Evolutionary conservation across 2,113 vertebrate genomes (phyloP), one percentile per base, ranked within the genome.

Genomic region (Amia ocellicauda): DNA sequence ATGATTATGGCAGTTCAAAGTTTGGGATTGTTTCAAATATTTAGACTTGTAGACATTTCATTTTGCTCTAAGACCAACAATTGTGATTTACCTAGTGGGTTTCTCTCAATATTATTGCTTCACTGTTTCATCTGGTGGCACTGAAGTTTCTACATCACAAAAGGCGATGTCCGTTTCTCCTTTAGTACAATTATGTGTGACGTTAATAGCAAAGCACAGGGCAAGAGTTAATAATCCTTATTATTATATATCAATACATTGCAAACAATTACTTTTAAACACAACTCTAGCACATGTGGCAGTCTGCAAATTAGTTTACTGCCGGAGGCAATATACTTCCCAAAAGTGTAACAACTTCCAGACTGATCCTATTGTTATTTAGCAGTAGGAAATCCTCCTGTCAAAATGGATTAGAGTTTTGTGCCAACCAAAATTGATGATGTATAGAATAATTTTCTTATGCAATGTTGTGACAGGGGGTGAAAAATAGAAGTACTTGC

Each of bases 351-450:
- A 68, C 28, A 36, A 36, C 31, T 62, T 23, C 51, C 42, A 59
- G 45, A 53, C 24, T 53, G 61, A 60, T 54, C 23, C 56, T 47
- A 58, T 60, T 60, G 45, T 64, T 24, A 50, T 49, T 51, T 45
- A 58, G 51, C n/a, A 17, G 36, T 19, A 24, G 22, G 66, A 74
- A 74, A 64, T 69, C 59, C 54, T 71, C n/a, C 54, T 73, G 57
- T 58, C 59, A 60, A 16, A 60, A 43, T 5, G 51, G 7, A 63
- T 64, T 62, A 69, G 45, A 64, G 27, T 68, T 54, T 50, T 41
- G 43, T 40, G 43, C 28, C 41, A 47, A 47, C 45, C 16, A 3
- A 47, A 47, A 47, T 5, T 16, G 14, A 47, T 47, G 4, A 47
- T 47, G 4, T 47, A 47, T 17, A 47, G 45, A 36, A 1, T 36